Evolutionary conservation across 2,113 vertebrate genomes (phyloP).

Genomic region (Petromus typicus): DNA sequence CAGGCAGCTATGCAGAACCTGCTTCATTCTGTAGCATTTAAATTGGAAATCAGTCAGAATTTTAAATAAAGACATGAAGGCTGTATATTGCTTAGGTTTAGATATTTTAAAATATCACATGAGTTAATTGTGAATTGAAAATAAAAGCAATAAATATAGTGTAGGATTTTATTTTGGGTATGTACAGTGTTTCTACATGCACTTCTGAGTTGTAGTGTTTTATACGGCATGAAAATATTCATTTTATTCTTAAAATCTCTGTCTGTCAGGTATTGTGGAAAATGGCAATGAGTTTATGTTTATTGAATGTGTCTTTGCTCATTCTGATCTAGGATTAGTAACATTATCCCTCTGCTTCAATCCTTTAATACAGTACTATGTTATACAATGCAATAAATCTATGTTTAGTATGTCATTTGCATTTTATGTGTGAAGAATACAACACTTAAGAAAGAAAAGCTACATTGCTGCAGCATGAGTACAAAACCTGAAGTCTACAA

Average conservation of each 20-base stretch:
- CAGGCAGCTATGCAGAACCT: not conserved
- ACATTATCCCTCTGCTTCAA: not conserved
- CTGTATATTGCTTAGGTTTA: not conserved
- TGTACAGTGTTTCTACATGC: not conserved
- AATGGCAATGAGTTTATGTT: not conserved
- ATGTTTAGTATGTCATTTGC: not conserved
- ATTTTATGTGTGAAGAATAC: not conserved
- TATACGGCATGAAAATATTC: not conserved
- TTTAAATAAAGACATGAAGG: constrained; percentile 4
- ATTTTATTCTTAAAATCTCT: constrained; percentile 10
- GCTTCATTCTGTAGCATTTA: not conserved
- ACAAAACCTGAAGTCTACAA: not conserved
- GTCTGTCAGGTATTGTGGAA: not conserved
- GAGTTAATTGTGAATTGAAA: not conserved
- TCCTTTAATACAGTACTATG: not conserved
- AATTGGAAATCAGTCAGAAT: not conserved
- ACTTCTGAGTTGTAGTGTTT: not conserved
- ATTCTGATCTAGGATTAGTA: not conserved
- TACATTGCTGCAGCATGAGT: not conserved
- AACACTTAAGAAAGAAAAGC: not conserved
- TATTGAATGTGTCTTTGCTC: not conserved
- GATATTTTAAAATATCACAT: not conserved
- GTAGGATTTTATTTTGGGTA: not conserved
- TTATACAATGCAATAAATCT: not conserved
- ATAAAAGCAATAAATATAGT: not conserved